Evolutionary conservation across 1,140 invertebrate species (phyloP).

Genomic region (Dendrolimus punctatus): DNA sequence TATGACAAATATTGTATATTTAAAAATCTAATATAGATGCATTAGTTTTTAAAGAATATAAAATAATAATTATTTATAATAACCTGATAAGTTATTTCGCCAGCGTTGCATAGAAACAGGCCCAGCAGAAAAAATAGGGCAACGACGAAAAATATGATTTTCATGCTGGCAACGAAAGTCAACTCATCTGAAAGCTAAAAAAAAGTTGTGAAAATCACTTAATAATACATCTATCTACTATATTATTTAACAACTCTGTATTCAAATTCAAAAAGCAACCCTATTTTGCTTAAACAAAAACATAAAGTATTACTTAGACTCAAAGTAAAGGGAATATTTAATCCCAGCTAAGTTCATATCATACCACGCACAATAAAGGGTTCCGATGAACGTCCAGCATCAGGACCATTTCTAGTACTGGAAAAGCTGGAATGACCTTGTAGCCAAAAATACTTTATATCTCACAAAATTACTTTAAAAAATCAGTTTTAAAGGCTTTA

Average conservation of each 20-base stretch:
- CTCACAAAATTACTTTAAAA: no score
- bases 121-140: slow-evolving; percentile 43
- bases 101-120: slow-evolving; percentile 47
- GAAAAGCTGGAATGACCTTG: no score
- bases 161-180: slow-evolving; percentile 31
- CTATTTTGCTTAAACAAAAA: slow-evolving; percentile 2
- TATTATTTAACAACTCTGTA: no score
- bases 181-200: slow-evolving; percentile 43
- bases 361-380: no score
- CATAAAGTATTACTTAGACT: not conserved
- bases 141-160: slow-evolving; percentile 40
- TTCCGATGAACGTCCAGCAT: no score
- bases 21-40: not conserved
- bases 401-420: no score
- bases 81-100: slow-evolving; percentile 55
- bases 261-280: not conserved
- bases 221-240: no score
- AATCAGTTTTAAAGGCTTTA: no score
- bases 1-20: not conserved
- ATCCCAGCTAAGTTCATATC: no score
- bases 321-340: no score
- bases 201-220: not conserved
- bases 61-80: not conserved
- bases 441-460: no score
- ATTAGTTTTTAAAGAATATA: not conserved